phyloP scores from a whole-genome alignment of 1,140 invertebrate genomes.

The Pristionchus pacificus region DNA sequence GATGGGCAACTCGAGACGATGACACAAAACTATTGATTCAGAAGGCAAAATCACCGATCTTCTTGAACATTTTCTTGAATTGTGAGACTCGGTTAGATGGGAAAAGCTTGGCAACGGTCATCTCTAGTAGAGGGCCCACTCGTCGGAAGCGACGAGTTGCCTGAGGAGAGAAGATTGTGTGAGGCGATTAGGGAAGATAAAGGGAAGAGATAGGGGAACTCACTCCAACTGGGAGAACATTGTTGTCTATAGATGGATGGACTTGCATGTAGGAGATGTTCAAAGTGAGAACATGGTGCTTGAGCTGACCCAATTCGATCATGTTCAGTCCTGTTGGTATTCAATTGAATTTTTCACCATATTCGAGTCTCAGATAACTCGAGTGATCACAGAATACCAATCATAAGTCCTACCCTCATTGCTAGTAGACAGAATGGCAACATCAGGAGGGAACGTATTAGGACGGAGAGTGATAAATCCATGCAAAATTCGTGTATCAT shows the following conservation, averaged over 20 bases:
- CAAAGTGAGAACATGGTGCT: slow-evolving; percentile 52
- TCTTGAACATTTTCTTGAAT: slow-evolving; percentile 57
- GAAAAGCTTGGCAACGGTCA: slow-evolving; percentile 56
- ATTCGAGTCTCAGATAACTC: not conserved
- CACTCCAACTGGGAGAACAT: slow-evolving; percentile 51
- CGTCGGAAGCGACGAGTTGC: slow-evolving; percentile 50
- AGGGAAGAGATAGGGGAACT: slow-evolving; percentile 19
- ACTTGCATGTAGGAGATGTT: slow-evolving; percentile 58
- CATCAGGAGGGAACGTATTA: slow-evolving; percentile 51
- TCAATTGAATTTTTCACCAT: not conserved
- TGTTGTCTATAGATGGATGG: slow-evolving; percentile 51
- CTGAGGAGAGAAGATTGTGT: slow-evolving; percentile 29
- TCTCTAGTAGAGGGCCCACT: slow-evolving; percentile 54
- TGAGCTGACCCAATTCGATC: slow-evolving; percentile 52
- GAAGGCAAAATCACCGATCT: slow-evolving; percentile 50
- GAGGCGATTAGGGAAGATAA: slow-evolving; percentile 5
- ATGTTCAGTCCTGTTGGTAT: slow-evolving; percentile 42
- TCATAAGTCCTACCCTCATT: slow-evolving; percentile 41
- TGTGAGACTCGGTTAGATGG: slow-evolving; percentile 50
- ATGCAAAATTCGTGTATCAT: slow-evolving; percentile 49
- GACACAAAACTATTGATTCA: too few species aligned
- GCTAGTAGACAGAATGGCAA: slow-evolving; percentile 55
- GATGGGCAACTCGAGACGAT: too few species aligned
- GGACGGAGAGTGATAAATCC: slow-evolving; percentile 55
- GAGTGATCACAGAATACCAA: too few species aligned